Percentiles rank a stretch among this genome's conserved stretches.
Evolutionary conservation across 2,113 vertebrate species (phyloP).

Genomic region (Morone saxatilis): DNA sequence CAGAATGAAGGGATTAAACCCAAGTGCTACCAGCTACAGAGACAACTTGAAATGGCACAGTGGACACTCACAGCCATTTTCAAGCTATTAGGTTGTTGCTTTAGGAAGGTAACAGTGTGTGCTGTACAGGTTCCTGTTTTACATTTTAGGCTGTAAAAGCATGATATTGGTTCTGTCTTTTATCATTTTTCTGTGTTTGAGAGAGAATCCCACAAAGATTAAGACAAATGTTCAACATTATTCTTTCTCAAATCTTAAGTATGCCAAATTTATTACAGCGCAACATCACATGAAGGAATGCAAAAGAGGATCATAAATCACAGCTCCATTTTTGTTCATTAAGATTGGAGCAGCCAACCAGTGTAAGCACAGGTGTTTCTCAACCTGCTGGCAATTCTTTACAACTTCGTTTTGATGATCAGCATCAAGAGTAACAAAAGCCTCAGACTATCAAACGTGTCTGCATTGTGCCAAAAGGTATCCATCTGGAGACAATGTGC

Average conservation of each 20-base stretch:
- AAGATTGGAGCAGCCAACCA: constrained; percentile 18
- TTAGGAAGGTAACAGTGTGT: constrained; percentile 2
- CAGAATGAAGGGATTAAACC: constrained; percentile 23
- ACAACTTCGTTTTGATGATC: constrained; percentile 4
- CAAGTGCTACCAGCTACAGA: constrained; percentile 14
- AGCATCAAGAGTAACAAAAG: constrained; percentile 39
- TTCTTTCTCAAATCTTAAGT: constrained; percentile 33
- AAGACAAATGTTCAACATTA: constrained; percentile 47
- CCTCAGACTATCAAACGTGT: constrained; percentile 31
- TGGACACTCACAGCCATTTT: constrained; percentile 1
- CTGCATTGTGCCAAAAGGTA: constrained; percentile 31
- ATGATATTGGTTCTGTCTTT: constrained; percentile 2
- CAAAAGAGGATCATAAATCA: constrained; percentile 24
- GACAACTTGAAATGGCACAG: constrained; percentile 17
- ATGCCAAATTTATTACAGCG: constrained; percentile 2
- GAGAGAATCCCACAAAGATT: constrained; percentile 13
- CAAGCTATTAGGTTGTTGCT: neutral
- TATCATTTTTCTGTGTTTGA: constrained; percentile 25
- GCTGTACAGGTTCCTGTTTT: neutral
- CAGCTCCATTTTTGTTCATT: constrained; percentile 49
- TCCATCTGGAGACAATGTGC: constrained; percentile 68
- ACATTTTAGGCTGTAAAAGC: neutral
- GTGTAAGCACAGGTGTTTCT: constrained; percentile 57
- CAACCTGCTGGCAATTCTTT: constrained; percentile 15
- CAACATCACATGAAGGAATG: neutral